phyloP scores from a whole-genome alignment of 2,888 invertebrate genomes.

The Agrilus biguttatus region DNA sequence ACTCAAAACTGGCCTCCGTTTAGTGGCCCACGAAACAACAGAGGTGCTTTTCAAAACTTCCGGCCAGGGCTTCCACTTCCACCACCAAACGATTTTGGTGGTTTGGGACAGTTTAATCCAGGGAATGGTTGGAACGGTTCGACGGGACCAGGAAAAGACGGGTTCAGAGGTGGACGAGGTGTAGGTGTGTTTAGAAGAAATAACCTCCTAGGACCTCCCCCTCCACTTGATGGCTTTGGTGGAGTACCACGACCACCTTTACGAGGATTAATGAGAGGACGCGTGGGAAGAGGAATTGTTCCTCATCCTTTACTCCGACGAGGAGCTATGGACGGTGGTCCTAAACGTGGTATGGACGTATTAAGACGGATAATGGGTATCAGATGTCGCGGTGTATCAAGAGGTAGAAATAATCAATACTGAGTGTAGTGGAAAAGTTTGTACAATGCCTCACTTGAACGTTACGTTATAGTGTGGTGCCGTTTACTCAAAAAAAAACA shows the following conservation, averaged over 20 bases:
- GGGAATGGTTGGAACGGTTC: conserved; percentile 11
- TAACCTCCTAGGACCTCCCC: neutral
- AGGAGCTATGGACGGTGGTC: too few species aligned
- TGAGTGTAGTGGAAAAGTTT: too few species aligned
- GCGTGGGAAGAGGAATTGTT: conserved; percentile 4
- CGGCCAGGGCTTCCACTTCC: conserved; percentile 6
- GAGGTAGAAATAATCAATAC: too few species aligned
- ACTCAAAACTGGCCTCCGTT: conserved; percentile 22
- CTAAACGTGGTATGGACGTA: too few species aligned
- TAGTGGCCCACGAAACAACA: conserved; percentile 11
- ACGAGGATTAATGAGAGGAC: conserved; percentile 4
- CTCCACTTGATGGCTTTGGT: too few species aligned
- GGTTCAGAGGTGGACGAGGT: conserved; percentile 9
- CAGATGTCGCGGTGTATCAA: too few species aligned
- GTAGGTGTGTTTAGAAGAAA: neutral
- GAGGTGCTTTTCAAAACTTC: conserved; percentile 10
- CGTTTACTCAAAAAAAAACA: too few species aligned
- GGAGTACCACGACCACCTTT: neutral
- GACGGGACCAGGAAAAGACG: conserved; percentile 7
- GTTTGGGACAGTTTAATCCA: conserved; percentile 5
- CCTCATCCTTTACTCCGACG: neutral
- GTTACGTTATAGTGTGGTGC: too few species aligned
- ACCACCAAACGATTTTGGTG: conserved; percentile 5
- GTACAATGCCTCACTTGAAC: too few species aligned
- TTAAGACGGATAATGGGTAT: too few species aligned